Percentiles rank a stretch among this genome's conserved stretches.
Conservation (phyloP, 2,113 vertebrate genomes). For the Rhineura floridana region DNA sequence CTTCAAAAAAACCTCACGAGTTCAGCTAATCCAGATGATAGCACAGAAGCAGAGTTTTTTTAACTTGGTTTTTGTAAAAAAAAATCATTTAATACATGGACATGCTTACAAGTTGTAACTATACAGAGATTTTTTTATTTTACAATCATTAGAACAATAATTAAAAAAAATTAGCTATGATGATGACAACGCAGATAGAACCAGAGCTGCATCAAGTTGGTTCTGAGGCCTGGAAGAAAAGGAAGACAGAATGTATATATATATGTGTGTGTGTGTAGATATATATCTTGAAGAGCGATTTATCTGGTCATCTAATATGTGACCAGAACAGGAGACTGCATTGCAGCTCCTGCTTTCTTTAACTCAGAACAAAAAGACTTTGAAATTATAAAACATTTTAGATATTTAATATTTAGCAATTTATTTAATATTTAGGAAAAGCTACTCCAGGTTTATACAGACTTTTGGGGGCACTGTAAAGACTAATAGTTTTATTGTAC, state of each 20-base stretch:
- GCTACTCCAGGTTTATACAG: not conserved
- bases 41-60: conserved; percentile 82
- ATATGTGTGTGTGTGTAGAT: conserved; percentile 2
- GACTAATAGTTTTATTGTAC: not conserved
- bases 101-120: conserved; percentile 96
- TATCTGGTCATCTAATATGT: accelerated
- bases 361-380: not conserved
- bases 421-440: no score
- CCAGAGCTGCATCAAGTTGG: conserved; percentile 88
- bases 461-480: not conserved
- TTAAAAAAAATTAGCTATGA: conserved; percentile 79
- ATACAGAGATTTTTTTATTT: conserved; percentile 88
- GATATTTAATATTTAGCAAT: no score
- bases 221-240: conserved; percentile 90
- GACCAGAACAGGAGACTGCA: not conserved
- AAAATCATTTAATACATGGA: conserved; percentile 89
- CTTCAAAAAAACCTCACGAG: conserved; percentile 84
- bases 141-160: conserved; percentile 84
- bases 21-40: conserved; percentile 86
- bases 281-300: conserved; percentile 34
- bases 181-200: conserved; percentile 84
- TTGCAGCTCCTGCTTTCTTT: not conserved
- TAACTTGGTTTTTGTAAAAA: conserved; percentile 16
- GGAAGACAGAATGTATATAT: conserved; percentile 51
- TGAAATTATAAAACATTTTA: no score